phyloP scores from a whole-genome alignment of 2,797 vertebrate genomes.

The Thalassophryne amazonica region DNA sequence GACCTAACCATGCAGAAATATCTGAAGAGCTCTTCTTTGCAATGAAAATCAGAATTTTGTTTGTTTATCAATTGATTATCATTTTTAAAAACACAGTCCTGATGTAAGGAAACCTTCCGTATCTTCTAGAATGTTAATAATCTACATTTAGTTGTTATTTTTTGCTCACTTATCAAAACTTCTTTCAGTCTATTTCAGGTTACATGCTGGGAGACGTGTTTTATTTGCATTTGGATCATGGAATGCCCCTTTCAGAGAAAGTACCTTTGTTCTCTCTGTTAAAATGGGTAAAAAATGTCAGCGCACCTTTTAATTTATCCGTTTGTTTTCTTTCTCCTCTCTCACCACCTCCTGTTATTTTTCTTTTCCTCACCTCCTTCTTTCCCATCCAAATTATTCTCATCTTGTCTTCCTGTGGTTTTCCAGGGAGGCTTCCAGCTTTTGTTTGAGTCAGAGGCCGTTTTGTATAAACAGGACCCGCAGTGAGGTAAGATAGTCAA shows the following conservation, averaged over 20 bases:
- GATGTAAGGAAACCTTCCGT: too few relatives aligned
- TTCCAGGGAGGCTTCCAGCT: constrained; percentile 35
- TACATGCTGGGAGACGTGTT: too few relatives aligned
- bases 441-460: constrained; percentile 50
- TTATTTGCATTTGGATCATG: too few relatives aligned
- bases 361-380: constrained; percentile 3
- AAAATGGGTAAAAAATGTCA: constrained; percentile 2
- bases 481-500: constrained; percentile 39
- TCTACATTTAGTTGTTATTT: too few relatives aligned
- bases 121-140: too few relatives aligned
- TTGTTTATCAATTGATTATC: too few relatives aligned
- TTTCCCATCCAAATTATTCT: constrained; percentile 23
- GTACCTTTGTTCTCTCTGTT: neutral
- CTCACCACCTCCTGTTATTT: constrained; percentile 19
- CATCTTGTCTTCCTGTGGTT: constrained; percentile 30
- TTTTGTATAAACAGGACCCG: constrained; percentile 51
- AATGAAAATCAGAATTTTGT: too few relatives aligned
- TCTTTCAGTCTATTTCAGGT: too few relatives aligned
- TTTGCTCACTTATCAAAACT: too few relatives aligned
- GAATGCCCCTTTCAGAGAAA: neutral
- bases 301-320: constrained; percentile 1
- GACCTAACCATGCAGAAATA: too few relatives aligned
- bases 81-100: too few relatives aligned
- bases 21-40: too few relatives aligned
- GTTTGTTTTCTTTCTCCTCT: constrained; percentile 25